Conservation (phyloP, 2,888 invertebrate species). For the Drosophila ochracea region DNA sequence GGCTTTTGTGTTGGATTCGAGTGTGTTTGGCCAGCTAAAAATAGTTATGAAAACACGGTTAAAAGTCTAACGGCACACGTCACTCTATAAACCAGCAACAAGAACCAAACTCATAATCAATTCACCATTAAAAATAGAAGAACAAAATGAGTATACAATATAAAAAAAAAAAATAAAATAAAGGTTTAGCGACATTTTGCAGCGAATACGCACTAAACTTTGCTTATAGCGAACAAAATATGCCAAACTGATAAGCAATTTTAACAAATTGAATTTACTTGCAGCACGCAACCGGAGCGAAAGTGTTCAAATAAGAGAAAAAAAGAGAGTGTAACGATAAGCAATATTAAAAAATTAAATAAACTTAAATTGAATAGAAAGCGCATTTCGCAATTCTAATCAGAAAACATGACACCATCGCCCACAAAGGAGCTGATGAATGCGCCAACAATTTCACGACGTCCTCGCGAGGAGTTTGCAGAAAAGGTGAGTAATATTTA, state of each 20-base stretch:
- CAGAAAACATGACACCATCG: constrained; percentile 74
- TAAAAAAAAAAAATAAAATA: constrained; percentile 25
- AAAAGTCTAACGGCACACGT: constrained; percentile 46
- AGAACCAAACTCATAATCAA: constrained; percentile 38
- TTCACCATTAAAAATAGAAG: constrained; percentile 27
- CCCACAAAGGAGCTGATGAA: constrained; percentile 83
- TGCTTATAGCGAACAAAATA: constrained; percentile 41
- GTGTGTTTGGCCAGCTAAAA: constrained; percentile 28
- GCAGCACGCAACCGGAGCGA: constrained; percentile 44
- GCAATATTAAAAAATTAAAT: constrained; percentile 60
- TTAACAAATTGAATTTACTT: constrained; percentile 45
- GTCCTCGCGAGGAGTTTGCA: constrained; percentile 84
- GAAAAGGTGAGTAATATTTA: constrained; percentile 80
- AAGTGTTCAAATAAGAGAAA: constrained; percentile 11
- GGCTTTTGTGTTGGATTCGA: constrained; percentile 4
- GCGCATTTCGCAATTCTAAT: constrained; percentile 16
- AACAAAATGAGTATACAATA: constrained; percentile 3
- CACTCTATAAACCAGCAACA: constrained; percentile 30
- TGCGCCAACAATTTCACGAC: constrained; percentile 79
- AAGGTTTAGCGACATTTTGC: constrained; percentile 58
- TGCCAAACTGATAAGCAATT: constrained; percentile 50
- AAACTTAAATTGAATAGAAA: constrained; percentile 42
- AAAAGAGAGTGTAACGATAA: constrained; percentile 55
- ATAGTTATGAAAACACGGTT: constrained; percentile 37
- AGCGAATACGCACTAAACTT: constrained; percentile 65